phyloP scores from a whole-genome alignment of 2,113 vertebrate species.

The Pygathrix nemaeus region DNA sequence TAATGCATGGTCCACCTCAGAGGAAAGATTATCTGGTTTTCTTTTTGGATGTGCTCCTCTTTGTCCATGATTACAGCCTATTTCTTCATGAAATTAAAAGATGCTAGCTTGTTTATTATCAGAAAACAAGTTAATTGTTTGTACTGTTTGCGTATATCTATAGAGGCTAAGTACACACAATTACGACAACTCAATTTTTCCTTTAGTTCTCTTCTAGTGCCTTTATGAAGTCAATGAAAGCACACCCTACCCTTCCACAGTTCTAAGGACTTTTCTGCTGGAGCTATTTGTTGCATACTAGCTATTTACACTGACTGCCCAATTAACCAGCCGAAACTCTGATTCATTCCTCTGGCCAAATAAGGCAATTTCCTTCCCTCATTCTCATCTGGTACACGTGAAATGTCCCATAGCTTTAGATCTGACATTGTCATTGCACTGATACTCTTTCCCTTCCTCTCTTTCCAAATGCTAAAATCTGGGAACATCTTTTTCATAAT shows the following conservation, averaged over 20 bases:
- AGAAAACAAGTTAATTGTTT: constrained; percentile 35
- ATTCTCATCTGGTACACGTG: neutral
- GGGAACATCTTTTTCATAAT: neutral
- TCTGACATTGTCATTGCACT: neutral
- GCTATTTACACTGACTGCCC: constrained; percentile 49
- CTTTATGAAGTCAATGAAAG: neutral
- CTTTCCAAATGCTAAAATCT: neutral
- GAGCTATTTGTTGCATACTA: constrained; percentile 57
- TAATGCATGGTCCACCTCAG: neutral
- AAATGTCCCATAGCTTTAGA: constrained; percentile 7
- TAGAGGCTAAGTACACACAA: neutral
- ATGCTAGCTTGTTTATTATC: neutral
- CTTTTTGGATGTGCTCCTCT: neutral
- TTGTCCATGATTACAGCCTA: neutral
- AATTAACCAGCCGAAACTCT: constrained; percentile 13
- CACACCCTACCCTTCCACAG: neutral
- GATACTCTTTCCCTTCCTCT: neutral
- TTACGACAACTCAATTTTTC: neutral
- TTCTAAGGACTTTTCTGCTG: neutral
- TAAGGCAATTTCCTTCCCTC: neutral
- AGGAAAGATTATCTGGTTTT: constrained; percentile 38
- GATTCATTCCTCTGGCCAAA: constrained; percentile 42
- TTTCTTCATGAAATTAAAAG: constrained; percentile 27
- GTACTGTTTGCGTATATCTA: neutral
- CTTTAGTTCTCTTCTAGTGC: neutral